A percentile compares a stretch with the other conserved stretches of the same genome.
phyloP scores from a whole-genome alignment of 2,113 vertebrate species.

The Nannobrachium achirus region DNA sequence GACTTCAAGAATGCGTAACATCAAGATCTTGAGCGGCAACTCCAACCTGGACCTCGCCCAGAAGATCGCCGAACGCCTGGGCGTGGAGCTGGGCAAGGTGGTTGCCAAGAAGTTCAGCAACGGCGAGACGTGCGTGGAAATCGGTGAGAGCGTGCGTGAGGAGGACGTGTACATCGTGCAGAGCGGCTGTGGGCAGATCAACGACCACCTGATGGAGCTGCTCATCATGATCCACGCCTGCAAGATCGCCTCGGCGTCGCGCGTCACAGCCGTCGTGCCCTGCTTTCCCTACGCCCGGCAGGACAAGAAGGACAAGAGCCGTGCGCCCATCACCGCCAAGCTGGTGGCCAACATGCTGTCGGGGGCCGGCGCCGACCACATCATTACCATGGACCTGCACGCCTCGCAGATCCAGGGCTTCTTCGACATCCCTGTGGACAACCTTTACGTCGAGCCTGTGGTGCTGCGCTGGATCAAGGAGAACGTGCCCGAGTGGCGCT shows the following conservation, averaged over 20 bases:
- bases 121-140: too few relatives aligned
- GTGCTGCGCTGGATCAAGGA: conserved; percentile 90
- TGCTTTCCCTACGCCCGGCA: too few relatives aligned
- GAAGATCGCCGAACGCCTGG: too few relatives aligned
- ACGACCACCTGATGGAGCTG: conserved; percentile 91
- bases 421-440: conserved; percentile 91
- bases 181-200: too few relatives aligned
- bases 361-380: conserved; percentile 86
- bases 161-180: too few relatives aligned
- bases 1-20: too few relatives aligned
- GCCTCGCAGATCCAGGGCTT: conserved; percentile 90
- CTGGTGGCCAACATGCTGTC: conserved; percentile 88
- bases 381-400: too few relatives aligned
- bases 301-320: conserved; percentile 89
- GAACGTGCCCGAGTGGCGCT: conserved; percentile 87
- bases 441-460: conserved; percentile 88
- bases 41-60: too few relatives aligned
- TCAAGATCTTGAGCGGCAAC: too few relatives aligned
- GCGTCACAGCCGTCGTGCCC: conserved; percentile 89
- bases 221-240: conserved; percentile 93
- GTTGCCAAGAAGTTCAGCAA: too few relatives aligned
- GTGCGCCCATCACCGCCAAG: conserved; percentile 87
- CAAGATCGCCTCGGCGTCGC: conserved; percentile 88
- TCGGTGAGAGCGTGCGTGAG: too few relatives aligned
- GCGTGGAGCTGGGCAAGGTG: too few relatives aligned